Percentiles rank a stretch among this genome's conserved stretches.
Evolutionary conservation across 1,140 invertebrate genomes (phyloP).

Genomic region (Anastrepha ludens): DNA sequence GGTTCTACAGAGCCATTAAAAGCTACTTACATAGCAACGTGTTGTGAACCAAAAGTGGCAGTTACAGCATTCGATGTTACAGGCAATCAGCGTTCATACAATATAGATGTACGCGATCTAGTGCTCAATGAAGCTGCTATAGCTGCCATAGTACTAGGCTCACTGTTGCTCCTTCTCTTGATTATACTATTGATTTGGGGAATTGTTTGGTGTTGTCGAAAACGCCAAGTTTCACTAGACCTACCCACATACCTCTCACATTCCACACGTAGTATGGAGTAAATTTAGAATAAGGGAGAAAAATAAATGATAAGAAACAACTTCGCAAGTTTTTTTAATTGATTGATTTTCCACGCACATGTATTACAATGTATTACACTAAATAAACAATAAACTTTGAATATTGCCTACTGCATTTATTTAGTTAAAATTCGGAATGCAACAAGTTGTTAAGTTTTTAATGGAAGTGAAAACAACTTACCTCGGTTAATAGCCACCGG

Average conservation of each 20-base stretch:
- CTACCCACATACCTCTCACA: slow-evolving; percentile 76
- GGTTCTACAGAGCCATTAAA: slow-evolving; percentile 77
- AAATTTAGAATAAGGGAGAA: slow-evolving; percentile 30
- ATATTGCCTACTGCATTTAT: not conserved
- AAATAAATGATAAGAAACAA: not conserved
- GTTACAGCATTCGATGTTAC: slow-evolving; percentile 78
- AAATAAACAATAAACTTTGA: not conserved
- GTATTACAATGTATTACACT: not conserved
- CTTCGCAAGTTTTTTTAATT: no score
- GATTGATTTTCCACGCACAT: not conserved
- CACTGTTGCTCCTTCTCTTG: slow-evolving; percentile 75
- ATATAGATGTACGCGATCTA: slow-evolving; percentile 77
- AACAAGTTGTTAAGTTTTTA: not conserved
- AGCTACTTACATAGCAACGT: slow-evolving; percentile 79
- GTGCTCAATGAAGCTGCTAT: slow-evolving; percentile 75
- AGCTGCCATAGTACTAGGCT: slow-evolving; percentile 77
- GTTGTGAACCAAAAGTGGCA: slow-evolving; percentile 78
- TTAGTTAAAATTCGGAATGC: not conserved
- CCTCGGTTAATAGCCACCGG: slow-evolving; percentile 60
- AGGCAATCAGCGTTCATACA: slow-evolving; percentile 77
- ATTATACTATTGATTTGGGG: slow-evolving; percentile 74
- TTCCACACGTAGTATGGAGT: slow-evolving; percentile 71
- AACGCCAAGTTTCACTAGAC: slow-evolving; percentile 75
- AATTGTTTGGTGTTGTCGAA: slow-evolving; percentile 77
- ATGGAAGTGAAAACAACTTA: not conserved